Conservation (phyloP, 2,797 vertebrate genomes). For the Antrozous pallidus region DNA sequence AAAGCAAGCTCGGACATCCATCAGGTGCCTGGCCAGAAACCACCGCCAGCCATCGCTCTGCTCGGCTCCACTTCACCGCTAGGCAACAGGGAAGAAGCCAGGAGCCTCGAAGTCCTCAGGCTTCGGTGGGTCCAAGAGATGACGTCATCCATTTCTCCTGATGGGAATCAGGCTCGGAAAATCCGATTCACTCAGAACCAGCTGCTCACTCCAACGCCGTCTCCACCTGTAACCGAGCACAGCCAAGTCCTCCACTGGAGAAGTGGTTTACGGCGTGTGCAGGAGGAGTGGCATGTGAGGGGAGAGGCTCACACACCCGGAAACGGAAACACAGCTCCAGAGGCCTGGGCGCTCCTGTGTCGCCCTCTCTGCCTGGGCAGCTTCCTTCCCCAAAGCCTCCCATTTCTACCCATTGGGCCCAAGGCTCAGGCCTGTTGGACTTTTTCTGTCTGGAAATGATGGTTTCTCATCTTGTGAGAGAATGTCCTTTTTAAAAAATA, state of each 20-base stretch:
- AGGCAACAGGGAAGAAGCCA: not conserved
- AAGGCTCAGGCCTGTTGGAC: not conserved
- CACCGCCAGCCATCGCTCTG: not conserved
- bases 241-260: not conserved
- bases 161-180: constrained; percentile 50
- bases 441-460: not conserved
- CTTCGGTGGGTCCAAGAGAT: constrained; percentile 31
- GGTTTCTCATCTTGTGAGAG: not conserved
- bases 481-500: too few relatives aligned
- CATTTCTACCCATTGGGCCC: not conserved
- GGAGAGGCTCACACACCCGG: not conserved
- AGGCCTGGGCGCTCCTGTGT: not conserved
- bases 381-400: not conserved
- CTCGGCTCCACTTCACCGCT: not conserved
- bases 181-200: not conserved
- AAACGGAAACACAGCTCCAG: not conserved
- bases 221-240: not conserved
- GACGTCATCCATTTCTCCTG: constrained; percentile 51
- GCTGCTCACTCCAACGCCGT: not conserved
- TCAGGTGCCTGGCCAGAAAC: not conserved
- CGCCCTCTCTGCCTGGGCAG: not conserved
- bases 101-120: not conserved
- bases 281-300: not conserved
- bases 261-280: not conserved
- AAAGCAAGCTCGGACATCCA: not conserved